Base-by-base conservation (phyloP, 2,888 invertebrate species). In the Bombylius discolor region DNA sequence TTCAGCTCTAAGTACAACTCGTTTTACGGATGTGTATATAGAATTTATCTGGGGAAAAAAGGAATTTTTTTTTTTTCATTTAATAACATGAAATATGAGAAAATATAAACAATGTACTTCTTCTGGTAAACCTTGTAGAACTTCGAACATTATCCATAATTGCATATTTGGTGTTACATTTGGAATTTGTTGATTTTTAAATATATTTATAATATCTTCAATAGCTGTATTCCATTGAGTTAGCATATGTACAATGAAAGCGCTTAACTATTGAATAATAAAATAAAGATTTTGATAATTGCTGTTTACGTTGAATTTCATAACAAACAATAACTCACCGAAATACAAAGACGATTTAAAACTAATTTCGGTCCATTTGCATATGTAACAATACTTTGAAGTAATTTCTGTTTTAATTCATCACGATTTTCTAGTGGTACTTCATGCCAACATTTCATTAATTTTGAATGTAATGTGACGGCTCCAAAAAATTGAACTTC, bases 401-500 rank as follows among this genome's bases (percentile, higher is more conserved):
- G 74, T 58, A 94, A 78, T 67, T 87, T 85, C 62, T 86, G 83
- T 67, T 85, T 85, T 5, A 95, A 74, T 61, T 82, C 81, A 58
- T 84, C 82, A 70, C 89, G 85, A 67, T 87, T 88, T 59, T 85
- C 85, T 51, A 79, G 77, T 9, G 93, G 92, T 34, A 95, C 81
- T 76, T 94, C 92, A 68, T 81, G 79, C 91, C 92, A 95, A 68
- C 84, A 85, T 68, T 89, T 85, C 64, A 89, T 81, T 52, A 96
- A 81, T 72, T 96, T 96, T 1, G 86, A 83, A 66, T 95, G 89
- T 32, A 96, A 73, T 34, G 92, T 92, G 51, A 89, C 89, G 5
- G 95, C 95, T 55, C 89, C 95, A 78, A 91, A 96, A 75, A 92
- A 95, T 73, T 95, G 94, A 42, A 93, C 87, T 77, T 94, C 94